phyloP scores from a whole-genome alignment of 2,888 invertebrate species.

The Caenorhabditis imperialis region DNA sequence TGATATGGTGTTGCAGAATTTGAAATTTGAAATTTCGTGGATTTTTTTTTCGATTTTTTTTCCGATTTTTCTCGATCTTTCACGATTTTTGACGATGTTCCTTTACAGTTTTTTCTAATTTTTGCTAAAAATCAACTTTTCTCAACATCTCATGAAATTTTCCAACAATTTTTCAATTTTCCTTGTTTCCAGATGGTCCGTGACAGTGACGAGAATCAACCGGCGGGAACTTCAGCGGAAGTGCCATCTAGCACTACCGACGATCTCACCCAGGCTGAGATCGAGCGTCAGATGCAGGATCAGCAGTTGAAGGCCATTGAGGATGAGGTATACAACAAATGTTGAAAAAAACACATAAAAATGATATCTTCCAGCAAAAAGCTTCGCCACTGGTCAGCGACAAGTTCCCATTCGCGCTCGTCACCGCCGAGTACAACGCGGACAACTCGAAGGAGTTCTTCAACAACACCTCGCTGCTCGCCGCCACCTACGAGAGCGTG shows the following conservation, averaged over 20 bases:
- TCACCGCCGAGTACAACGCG: conserved; percentile 50
- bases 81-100: no score
- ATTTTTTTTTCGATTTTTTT: neutral
- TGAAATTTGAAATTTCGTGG: no score
- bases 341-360: neutral
- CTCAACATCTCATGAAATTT: no score
- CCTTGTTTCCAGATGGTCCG: conserved; percentile 11
- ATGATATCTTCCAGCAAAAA: conserved; percentile 60
- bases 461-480: conserved; percentile 56
- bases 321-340: conserved; percentile 60
- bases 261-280: neutral
- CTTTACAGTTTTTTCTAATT: no score
- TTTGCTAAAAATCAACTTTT: no score
- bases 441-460: conserved; percentile 45
- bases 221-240: neutral
- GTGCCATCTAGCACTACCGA: no score
- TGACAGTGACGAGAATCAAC: conserved; percentile 5
- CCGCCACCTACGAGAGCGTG: conserved; percentile 63
- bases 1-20: conserved; percentile 15
- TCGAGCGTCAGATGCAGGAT: conserved; percentile 49
- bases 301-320: conserved; percentile 67
- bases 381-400: conserved; percentile 55
- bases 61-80: neutral
- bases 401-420: conserved; percentile 37
- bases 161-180: no score